Evolutionary conservation across 2,113 vertebrate genomes (phyloP), one percentile per base, ranked within the genome.

Genomic region (Camelus dromedarius): DNA sequence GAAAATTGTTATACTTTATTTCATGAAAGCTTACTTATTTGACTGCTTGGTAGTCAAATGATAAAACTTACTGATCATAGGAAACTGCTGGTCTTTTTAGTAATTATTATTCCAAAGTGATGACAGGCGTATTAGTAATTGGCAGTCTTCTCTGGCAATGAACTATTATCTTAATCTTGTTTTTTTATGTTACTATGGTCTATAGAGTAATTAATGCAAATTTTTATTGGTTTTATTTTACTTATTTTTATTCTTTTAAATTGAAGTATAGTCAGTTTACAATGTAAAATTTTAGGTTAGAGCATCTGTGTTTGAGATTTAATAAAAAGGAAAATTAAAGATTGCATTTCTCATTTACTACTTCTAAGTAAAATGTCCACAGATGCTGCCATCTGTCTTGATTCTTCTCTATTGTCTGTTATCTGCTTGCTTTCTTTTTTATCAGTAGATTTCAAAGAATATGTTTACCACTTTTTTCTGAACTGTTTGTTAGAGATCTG

Each of bases 321-420:
- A 82, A 91, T 95, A 38, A 88, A 87, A 58, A 52, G 32, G 42
- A 67, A 97, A 89, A 69, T 66, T 70, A 30, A 73, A 91, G 62
- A 58, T 81, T 24, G 28, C 4, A 56, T 50, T 80, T 32, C 69
- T 92, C 5, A 1, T 14, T 60, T 60, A 32, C 64, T 52, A 24
- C 22, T 52, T 93, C 42, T 42, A 62, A 81, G 42, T 46, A 79
- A 85, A 35, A 42, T 30, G 42, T 76, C 28, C 79, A 89, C 72
- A 54, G 19, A 66, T 84, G 54, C 19, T 89, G 7, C 38, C 32
- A 8, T 46, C 8, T 76, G 42, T 3, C 26, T 85, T 48, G 14
- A 35, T 42, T 52, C 12, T 89, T 73, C 12, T 60, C 24, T 64
- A 5, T 69, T 69, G 11, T 80, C 30, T 66, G 6, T 91, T 62